Conservation (phyloP, 2,888 invertebrate species). For the Rhingia rostrata region DNA sequence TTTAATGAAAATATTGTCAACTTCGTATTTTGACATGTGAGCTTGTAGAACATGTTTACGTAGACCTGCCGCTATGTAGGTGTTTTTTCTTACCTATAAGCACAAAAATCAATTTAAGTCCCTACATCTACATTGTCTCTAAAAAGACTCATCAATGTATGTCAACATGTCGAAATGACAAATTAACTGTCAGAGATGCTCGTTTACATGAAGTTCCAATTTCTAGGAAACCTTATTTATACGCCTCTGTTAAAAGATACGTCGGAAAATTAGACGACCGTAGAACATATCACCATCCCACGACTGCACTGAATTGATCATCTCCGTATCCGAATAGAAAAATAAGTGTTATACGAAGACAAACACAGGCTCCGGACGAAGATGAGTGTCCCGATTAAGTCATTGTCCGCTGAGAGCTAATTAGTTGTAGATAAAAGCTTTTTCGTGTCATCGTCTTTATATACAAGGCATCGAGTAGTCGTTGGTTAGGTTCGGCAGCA, state of each 20-base stretch:
- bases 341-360: constrained; percentile 20
- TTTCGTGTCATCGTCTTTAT: constrained; percentile 75
- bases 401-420: constrained; percentile 70
- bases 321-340: constrained; percentile 47
- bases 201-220: not conserved
- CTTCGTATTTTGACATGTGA: no score
- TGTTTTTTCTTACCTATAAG: no score
- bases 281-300: constrained; percentile 40
- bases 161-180: no score
- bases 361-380: constrained; percentile 31
- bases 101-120: no score
- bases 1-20: no score
- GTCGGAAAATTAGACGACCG: constrained; percentile 29
- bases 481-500: constrained; percentile 1
- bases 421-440: constrained; percentile 76
- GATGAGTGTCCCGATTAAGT: constrained; percentile 67
- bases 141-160: no score
- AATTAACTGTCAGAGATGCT: no score
- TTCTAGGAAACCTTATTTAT: not conserved
- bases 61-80: no score
- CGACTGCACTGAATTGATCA: constrained; percentile 66
- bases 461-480: constrained; percentile 16
- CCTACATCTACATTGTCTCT: no score
- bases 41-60: no score
- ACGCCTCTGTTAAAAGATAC: constrained; percentile 40